Base-by-base conservation (phyloP, 1,140 invertebrate species). In the Pseudomyrmex gracilis region DNA sequence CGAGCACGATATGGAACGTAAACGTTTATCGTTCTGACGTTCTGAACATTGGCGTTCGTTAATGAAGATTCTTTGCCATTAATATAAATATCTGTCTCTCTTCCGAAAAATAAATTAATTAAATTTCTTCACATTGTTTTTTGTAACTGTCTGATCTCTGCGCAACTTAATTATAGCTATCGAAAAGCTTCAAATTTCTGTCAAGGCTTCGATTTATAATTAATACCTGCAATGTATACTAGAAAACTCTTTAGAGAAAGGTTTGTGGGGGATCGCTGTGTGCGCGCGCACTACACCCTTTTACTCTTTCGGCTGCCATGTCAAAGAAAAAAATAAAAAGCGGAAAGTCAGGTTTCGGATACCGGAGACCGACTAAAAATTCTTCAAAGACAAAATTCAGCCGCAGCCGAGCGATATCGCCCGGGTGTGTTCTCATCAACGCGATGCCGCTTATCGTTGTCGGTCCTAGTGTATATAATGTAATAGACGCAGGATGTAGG, bases 361-460 rank as follows among this genome's bases (percentile, higher is more conserved):
- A 49, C 24, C n/a, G 34, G 45, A 73, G 82, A 83, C 85, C 86
- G 86, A 90, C 82, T 87, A 85, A 90, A 90, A 91, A 88, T 89
- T 90, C 88, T 86, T 86, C 84, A 82, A 85, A 88, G 88, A 90
- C 85, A 85, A 87, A 85, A 86, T 86, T 85, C 49, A 22, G 51
- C 47, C 20, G 20, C 82, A 22, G 7, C 63, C 45, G 34, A 22
- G 22, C 64, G 43, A 49, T 47, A 61, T 53, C 58, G 15, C 34
- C 34, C 66, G 66, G 34, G 3, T 24, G 58, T 53, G 20, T 68
- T 67, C 24, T 64, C 63, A 55, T 45, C 60, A 58, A 2, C 51
- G 64, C 57, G 82, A 83, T 83, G 70, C 70, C 64, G 45, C 61
- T 77, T 70, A 76, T 85, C 51, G 74, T 51, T 24, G 43, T 34